phyloP scores from a whole-genome alignment of 1,140 invertebrate species.

The Bursaphelenchus mucronatus region DNA sequence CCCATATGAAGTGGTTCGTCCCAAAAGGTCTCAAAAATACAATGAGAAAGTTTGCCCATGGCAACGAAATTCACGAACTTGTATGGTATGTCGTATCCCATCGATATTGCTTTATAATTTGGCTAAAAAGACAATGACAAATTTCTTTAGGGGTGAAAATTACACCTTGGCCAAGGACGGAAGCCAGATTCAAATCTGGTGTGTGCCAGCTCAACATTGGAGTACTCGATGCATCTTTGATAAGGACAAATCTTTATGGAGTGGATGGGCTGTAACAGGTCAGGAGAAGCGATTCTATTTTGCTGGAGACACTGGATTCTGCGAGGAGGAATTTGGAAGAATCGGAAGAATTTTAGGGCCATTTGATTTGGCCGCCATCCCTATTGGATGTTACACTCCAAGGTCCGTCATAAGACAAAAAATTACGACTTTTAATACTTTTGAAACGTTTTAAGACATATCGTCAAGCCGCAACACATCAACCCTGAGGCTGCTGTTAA shows the following conservation, averaged over 20 bases:
- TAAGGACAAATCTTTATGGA: slow-evolving; percentile 42
- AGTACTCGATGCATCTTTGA: slow-evolving; percentile 32
- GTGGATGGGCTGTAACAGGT: slow-evolving; percentile 39
- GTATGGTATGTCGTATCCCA: slow-evolving; percentile 23
- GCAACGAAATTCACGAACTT: slow-evolving; percentile 31
- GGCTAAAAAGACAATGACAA: slow-evolving; percentile 6
- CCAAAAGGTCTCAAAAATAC: slow-evolving; percentile 35
- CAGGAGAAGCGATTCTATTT: slow-evolving; percentile 36
- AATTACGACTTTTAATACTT: no score
- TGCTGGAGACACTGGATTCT: slow-evolving; percentile 49
- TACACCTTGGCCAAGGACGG: slow-evolving; percentile 12
- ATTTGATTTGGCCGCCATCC: slow-evolving; percentile 44
- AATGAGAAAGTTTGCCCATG: slow-evolving; percentile 5
- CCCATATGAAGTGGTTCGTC: slow-evolving; percentile 41
- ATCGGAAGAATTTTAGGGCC: slow-evolving; percentile 35
- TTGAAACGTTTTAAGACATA: slow-evolving; percentile 47
- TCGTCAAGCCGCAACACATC: slow-evolving; percentile 64
- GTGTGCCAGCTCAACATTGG: slow-evolving; percentile 49
- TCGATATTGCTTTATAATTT: neutral
- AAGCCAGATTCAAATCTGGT: slow-evolving; percentile 29
- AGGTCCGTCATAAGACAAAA: slow-evolving; percentile 15
- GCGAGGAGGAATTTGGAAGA: slow-evolving; percentile 41
- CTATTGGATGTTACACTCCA: slow-evolving; percentile 44
- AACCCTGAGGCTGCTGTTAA: slow-evolving; percentile 65
- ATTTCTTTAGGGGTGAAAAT: slow-evolving; percentile 38